Evolutionary conservation across 2,888 invertebrate species (phyloP).

Genomic region (Lasius platythorax): DNA sequence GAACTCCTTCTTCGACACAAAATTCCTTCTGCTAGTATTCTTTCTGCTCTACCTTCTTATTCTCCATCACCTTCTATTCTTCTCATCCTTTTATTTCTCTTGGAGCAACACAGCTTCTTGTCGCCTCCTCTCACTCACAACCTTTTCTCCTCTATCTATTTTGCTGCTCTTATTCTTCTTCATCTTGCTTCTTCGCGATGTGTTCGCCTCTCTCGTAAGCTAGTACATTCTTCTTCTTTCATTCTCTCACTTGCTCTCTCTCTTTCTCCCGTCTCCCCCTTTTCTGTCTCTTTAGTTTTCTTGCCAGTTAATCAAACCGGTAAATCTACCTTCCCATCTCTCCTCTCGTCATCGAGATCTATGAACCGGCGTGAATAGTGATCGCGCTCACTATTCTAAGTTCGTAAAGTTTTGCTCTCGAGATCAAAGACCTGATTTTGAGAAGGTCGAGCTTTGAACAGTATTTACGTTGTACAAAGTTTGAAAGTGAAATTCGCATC

Average conservation of each 20-base stretch:
- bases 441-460: conserved; percentile 40
- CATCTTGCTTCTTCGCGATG: conserved; percentile 54
- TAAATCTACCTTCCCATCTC: conserved; percentile 76
- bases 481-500: conserved; percentile 44
- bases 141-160: conserved; percentile 23
- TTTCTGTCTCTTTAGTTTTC: conserved; percentile 52
- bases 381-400: conserved; percentile 69
- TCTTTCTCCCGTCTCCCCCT: conserved; percentile 42
- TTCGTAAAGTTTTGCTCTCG: conserved; percentile 66
- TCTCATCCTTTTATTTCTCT: conserved; percentile 61
- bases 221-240: conserved; percentile 59
- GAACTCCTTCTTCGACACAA: conserved; percentile 30
- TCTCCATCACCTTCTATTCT: conserved; percentile 47
- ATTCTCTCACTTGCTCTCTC: conserved; percentile 46
- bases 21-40: conserved; percentile 6
- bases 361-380: conserved; percentile 61
- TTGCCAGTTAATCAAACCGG: conserved; percentile 77
- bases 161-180: conserved; percentile 26
- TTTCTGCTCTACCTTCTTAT: conserved; percentile 56
- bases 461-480: conserved; percentile 33
- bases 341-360: conserved; percentile 66
- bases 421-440: conserved; percentile 60
- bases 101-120: conserved; percentile 57
- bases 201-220: conserved; percentile 69
- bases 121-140: conserved; percentile 56